Percentiles rank a stretch among this genome's conserved stretches.
Evolutionary conservation across 2,113 vertebrate species (phyloP).

Genomic region (Arenaria interpres): DNA sequence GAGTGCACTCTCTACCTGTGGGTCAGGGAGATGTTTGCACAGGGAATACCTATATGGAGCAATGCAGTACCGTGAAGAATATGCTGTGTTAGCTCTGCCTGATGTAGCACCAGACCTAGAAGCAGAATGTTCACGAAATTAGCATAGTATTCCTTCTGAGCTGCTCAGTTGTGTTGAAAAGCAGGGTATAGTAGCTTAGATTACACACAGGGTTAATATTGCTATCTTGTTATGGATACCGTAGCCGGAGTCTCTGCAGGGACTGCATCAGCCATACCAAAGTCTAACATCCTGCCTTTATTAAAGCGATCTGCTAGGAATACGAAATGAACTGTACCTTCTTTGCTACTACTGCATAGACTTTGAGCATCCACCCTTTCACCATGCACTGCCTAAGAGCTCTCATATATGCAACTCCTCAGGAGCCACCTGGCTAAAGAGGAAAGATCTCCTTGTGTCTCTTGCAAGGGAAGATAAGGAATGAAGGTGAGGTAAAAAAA

Average conservation of each 20-base stretch:
- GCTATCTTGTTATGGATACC: background rate
- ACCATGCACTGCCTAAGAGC: background rate
- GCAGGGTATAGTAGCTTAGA: background rate
- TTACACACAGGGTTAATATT: background rate
- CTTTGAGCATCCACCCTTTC: background rate
- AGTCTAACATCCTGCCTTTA: background rate
- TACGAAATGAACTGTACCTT: background rate
- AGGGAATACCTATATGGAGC: background rate
- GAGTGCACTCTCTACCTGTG: background rate
- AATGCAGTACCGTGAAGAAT: background rate
- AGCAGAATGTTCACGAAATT: background rate
- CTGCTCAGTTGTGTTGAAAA: background rate
- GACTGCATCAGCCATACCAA: background rate
- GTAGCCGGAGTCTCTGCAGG: fast-evolving
- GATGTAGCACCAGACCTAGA: background rate
- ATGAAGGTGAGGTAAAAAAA: background rate
- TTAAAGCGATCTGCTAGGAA: background rate
- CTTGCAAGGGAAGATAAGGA: background rate
- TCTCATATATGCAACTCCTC: background rate
- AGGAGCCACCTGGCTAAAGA: background rate
- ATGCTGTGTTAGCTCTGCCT: background rate
- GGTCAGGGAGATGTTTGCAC: background rate
- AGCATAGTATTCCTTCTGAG: background rate
- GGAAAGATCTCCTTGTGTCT: background rate
- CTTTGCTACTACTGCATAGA: background rate